Base-by-base conservation (phyloP, 2,113 vertebrate species). In the Baryphthengus martii region DNA sequence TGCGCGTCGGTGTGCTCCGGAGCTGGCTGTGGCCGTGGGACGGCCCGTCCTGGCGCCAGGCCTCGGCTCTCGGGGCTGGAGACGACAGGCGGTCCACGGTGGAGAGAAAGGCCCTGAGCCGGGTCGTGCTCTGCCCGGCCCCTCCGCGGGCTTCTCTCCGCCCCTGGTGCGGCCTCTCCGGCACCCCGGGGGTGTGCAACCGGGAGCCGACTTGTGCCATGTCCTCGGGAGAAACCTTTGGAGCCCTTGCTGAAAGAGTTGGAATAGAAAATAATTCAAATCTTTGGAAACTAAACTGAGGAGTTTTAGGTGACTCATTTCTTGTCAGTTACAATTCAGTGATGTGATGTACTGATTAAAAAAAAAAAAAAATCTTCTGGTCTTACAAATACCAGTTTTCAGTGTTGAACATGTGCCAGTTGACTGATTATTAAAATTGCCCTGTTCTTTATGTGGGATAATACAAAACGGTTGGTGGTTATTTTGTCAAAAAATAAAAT, bases 141-240 rank as follows among this genome's bases (percentile, higher is more conserved):
- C 53, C 45, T 25, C 16, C 39, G 2, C 39, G n/a, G n/a, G n/a
- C n/a, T n/a, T n/a, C n/a, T n/a, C n/a, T n/a, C n/a, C n/a, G n/a
- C n/a, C n/a, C n/a, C n/a, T n/a, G n/a, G n/a, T n/a, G n/a, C n/a
- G 6, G 63, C 47, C 21, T 13, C 49, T 9, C 18, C 16, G 10
- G 33, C 15, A 2, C 10, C 42, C 63, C 14, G 3, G 29, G 17
- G 47, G 6, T 29, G 68, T 12, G 45, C 61, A 31, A 89, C 62
- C 23, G 7, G 78, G 5, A 5, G 52, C 56, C 5, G 58, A 15
- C 37, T 2, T 3, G 53, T 3, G 19, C 55, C 6, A 1, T 1
- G 53, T 1, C 20, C 26, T 7, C 11, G 21, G n/a, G 25, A 3
- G 29, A 0, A 2, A 53, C 1, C 66, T n/a, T n/a, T 0, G 49